These are phyloP conservation scores for Rhizomys pruinosus DNA, from an alignment of 2,113 vertebrate species.

Conservation along the genomic window DNA sequence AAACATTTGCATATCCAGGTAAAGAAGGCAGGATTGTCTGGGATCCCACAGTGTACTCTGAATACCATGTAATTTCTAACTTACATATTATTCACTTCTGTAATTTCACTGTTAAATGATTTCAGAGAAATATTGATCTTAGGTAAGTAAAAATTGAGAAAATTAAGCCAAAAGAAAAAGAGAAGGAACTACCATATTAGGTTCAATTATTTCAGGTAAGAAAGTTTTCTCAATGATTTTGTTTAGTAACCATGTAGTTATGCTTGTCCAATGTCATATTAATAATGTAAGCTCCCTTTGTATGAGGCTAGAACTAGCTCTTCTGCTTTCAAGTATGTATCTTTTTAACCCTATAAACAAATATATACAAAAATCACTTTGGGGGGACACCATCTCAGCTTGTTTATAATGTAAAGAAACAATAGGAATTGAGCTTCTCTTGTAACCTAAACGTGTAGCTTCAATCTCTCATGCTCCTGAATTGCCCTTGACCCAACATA, in stretches of 20 bases:
- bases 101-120: neutral
- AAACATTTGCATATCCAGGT: too few species aligned
- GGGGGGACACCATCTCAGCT: neutral
- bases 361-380: too few species aligned
- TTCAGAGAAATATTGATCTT: neutral
- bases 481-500: too few species aligned
- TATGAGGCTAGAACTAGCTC: neutral
- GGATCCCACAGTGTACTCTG: neutral
- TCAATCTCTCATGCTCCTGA: neutral
- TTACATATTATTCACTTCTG: neutral
- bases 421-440: too few species aligned
- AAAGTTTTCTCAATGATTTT: neutral
- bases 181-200: neutral
- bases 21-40: rapidly evolving
- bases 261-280: neutral
- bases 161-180: neutral
- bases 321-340: neutral
- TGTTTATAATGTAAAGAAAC: neutral
- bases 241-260: neutral
- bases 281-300: neutral
- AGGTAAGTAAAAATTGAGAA: neutral
- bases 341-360: neutral
- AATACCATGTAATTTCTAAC: neutral
- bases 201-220: neutral
- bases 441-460: too few species aligned